Evolutionary conservation across 2,888 invertebrate genomes (phyloP).

Genomic region (Lasiommata megera): DNA sequence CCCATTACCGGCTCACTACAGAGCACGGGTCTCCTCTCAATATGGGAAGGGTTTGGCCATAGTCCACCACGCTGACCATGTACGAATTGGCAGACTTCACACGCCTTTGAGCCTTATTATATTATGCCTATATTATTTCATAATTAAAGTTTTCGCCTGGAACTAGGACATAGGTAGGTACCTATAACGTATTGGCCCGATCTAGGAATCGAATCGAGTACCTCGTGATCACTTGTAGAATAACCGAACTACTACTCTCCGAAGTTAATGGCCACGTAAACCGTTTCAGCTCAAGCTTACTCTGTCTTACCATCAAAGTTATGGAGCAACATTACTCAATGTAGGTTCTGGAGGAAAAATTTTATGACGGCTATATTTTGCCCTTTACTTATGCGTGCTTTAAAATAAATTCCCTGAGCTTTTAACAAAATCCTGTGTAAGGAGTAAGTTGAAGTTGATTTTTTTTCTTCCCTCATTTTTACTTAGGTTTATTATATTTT

Average conservation of each 20-base stretch:
- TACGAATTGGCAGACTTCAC: no score
- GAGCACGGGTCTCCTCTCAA: no score
- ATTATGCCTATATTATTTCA: no score
- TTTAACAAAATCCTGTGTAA: background rate
- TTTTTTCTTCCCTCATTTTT: background rate
- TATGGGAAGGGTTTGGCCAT: no score
- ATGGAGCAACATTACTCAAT: background rate
- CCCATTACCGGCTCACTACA: no score
- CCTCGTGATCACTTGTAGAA: no score
- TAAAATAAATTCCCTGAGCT: background rate
- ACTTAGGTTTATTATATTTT: no score
- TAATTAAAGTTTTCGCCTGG: no score
- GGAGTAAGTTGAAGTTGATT: background rate
- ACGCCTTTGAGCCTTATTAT: no score
- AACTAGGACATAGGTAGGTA: background rate
- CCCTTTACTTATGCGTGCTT: background rate
- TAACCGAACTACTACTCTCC: background rate
- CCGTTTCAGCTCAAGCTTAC: no score
- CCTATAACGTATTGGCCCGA: background rate
- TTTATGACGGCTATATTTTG: background rate
- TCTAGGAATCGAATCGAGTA: no score
- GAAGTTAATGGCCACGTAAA: background rate
- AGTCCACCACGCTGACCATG: no score
- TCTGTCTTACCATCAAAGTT: background rate
- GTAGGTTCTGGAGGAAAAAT: background rate